Percentiles rank a stretch among this genome's conserved stretches.
phyloP scores from a whole-genome alignment of 2,113 vertebrate genomes.

The Chaenogobius annularis region DNA sequence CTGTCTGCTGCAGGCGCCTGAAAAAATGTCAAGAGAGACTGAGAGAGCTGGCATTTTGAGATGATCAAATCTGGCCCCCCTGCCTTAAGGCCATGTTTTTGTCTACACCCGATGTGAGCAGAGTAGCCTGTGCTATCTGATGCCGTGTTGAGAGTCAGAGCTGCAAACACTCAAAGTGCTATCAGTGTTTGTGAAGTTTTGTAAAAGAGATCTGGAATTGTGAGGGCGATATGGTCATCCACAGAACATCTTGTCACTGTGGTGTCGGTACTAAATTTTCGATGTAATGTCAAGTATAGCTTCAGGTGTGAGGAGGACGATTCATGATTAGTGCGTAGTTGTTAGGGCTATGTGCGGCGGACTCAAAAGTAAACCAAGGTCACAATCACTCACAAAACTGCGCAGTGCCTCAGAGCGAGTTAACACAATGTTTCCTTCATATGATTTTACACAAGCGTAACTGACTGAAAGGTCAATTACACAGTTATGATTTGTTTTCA shows the following conservation, averaged over 20 bases:
- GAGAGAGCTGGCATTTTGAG: conserved; percentile 6
- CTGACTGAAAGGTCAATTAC: not conserved
- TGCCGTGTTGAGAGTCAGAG: conserved; percentile 13
- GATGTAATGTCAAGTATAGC: conserved; percentile 18
- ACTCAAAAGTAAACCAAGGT: conserved; percentile 12
- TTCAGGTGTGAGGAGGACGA: not conserved
- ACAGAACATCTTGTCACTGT: not conserved
- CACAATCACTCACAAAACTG: conserved; percentile 1
- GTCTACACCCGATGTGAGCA: not conserved
- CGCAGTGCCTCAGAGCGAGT: not conserved
- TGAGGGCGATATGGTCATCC: not conserved
- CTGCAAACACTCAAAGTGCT: not conserved
- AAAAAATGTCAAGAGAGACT: conserved; percentile 8
- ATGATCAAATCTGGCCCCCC: conserved; percentile 8
- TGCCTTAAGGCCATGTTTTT: conserved; percentile 2
- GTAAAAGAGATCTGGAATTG: not conserved
- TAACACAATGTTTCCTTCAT: conserved; percentile 5
- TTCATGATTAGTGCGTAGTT: conserved; percentile 5
- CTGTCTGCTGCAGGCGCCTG: not conserved
- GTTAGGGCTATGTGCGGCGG: not conserved
- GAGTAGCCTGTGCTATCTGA: conserved; percentile 1
- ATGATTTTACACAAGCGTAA: not conserved
- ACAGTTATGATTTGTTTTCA: not conserved
- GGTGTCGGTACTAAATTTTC: not conserved
- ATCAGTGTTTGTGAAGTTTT: not conserved